Evolutionary conservation across 2,797 vertebrate genomes (phyloP).

Genomic region (Gymnopithys bicolor): DNA sequence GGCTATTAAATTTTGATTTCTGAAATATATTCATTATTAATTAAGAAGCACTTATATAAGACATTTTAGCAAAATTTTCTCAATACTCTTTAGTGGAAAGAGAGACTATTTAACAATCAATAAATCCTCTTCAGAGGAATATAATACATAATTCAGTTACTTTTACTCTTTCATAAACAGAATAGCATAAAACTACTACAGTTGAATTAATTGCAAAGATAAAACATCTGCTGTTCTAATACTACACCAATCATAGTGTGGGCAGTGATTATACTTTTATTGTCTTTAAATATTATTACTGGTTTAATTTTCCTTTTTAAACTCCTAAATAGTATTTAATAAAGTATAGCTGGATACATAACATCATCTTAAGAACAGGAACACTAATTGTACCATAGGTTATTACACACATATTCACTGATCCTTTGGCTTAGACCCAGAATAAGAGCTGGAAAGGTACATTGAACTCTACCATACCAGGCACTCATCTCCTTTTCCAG

Average conservation of each 20-base stretch:
- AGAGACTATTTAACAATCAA: background rate
- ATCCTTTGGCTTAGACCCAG: background rate
- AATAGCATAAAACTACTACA: background rate
- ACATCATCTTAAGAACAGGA: background rate
- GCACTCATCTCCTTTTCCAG: slow-evolving; percentile 7
- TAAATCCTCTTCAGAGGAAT: background rate
- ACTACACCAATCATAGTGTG: background rate
- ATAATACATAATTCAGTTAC: background rate
- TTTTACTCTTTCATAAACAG: background rate
- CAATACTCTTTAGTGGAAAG: background rate
- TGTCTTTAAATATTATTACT: background rate
- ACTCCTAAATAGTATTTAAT: background rate
- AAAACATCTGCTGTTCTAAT: background rate
- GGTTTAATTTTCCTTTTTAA: background rate
- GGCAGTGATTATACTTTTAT: background rate
- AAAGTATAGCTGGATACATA: background rate
- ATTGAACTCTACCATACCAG: background rate
- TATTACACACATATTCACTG: background rate
- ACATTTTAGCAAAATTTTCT: background rate
- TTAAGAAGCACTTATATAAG: slow-evolving; percentile 17
- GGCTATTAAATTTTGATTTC: slow-evolving; percentile 51
- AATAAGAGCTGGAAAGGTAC: background rate
- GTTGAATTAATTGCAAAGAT: background rate
- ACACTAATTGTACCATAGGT: background rate
- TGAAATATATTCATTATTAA: slow-evolving; percentile 56